These are phyloP conservation scores for Perithous albicinctus DNA, from an alignment of 2,888 invertebrate genomes.

Conservation along the genomic window DNA sequence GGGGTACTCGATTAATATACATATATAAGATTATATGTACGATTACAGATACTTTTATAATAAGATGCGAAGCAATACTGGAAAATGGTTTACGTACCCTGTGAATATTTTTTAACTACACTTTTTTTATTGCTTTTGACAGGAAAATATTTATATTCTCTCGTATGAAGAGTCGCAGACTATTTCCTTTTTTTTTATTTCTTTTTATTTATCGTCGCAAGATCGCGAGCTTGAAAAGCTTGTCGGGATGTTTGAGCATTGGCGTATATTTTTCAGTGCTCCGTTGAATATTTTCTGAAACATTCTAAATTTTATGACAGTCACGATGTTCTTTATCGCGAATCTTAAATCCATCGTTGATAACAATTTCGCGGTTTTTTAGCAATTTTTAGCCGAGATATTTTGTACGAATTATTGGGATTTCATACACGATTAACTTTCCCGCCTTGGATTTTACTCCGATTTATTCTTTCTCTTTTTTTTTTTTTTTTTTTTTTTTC, in stretches of 20 bases:
- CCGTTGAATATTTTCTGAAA: slow-evolving; percentile 76
- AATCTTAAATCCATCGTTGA: not conserved
- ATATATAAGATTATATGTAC: slow-evolving; percentile 69
- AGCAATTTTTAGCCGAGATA: not conserved
- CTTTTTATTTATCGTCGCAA: slow-evolving; percentile 21
- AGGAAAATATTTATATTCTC: slow-evolving; percentile 39
- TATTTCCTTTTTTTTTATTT: slow-evolving; percentile 19
- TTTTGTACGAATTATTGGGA: slow-evolving; percentile 11
- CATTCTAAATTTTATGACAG: slow-evolving; percentile 76
- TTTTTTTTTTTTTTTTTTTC: too few relatives aligned
- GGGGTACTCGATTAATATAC: slow-evolving; percentile 71
- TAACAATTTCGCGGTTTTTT: not conserved
- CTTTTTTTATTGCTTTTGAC: slow-evolving; percentile 15
- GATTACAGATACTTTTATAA: slow-evolving; percentile 62
- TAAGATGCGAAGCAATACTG: slow-evolving; percentile 83
- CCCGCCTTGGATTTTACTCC: slow-evolving; percentile 9
- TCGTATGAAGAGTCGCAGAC: slow-evolving; percentile 19
- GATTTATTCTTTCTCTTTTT: not conserved
- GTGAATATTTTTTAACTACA: slow-evolving; percentile 64
- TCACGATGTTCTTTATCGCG: not conserved
- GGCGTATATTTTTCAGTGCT: slow-evolving; percentile 12
- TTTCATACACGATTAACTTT: slow-evolving; percentile 34
- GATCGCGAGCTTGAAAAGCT: slow-evolving; percentile 16
- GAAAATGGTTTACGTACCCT: slow-evolving; percentile 82
- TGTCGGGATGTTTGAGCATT: not conserved